phyloP scores from a whole-genome alignment of 53 echinoderm and acorn worm species.

The Actinopyga echinites region DNA sequence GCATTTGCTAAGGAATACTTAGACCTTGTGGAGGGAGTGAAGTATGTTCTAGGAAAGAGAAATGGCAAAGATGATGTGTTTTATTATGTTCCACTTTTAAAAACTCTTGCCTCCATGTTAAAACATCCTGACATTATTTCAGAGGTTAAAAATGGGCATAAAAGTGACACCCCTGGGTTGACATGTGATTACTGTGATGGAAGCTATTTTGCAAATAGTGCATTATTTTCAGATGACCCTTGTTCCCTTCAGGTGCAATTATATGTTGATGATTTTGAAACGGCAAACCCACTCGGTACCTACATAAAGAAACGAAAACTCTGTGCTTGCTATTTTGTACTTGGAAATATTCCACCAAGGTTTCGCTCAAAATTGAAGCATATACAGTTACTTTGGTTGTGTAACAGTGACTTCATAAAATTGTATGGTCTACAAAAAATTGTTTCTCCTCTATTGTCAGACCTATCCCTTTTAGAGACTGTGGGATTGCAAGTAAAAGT shows the following conservation, averaged over 20 bases:
- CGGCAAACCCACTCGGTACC: constrained; percentile 55
- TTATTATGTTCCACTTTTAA: constrained; percentile 47
- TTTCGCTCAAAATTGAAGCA: constrained; percentile 51
- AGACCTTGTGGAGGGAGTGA: constrained; percentile 33
- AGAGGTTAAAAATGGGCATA: constrained; percentile 53
- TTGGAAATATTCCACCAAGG: constrained; percentile 57
- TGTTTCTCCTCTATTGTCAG: constrained; percentile 36
- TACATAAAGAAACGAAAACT: constrained; percentile 51
- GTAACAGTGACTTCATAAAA: constrained; percentile 15
- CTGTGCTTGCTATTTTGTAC: constrained; percentile 44
- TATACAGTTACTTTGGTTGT: constrained; percentile 43
- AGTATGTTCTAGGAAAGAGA: constrained; percentile 47
- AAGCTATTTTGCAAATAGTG: constrained; percentile 15
- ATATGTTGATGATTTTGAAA: constrained; percentile 54
- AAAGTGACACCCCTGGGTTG: not conserved
- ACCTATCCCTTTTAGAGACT: constrained; percentile 48
- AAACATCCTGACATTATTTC: constrained; percentile 49
- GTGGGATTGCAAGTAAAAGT: constrained; percentile 17
- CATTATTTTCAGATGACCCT: constrained; percentile 30
- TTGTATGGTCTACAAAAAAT: constrained; percentile 27
- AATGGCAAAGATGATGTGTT: constrained; percentile 31
- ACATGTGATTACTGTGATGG: constrained; percentile 54
- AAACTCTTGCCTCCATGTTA: constrained; percentile 25
- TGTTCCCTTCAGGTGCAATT: constrained; percentile 31
- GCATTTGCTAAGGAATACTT: constrained; percentile 43